These are phyloP conservation scores for Drosophila rubida DNA, from an alignment of 2,888 invertebrate species.

Conservation along the genomic window DNA sequence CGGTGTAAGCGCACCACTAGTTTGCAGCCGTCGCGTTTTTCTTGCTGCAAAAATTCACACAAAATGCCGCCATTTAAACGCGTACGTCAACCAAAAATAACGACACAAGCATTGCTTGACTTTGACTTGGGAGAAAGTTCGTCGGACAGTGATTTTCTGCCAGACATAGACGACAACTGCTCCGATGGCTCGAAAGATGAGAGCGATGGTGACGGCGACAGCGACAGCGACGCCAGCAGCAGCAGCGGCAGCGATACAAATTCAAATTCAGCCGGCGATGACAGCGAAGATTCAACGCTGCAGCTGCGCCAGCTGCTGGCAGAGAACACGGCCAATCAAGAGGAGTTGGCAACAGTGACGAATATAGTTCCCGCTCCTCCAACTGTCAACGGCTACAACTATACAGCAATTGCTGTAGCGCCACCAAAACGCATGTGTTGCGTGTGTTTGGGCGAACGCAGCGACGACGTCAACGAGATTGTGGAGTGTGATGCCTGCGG, in stretches of 20 bases:
- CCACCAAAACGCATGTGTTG: conserved; percentile 94
- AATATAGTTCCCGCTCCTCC: conserved; percentile 23
- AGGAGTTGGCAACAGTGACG: not conserved
- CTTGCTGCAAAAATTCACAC: conserved; percentile 23
- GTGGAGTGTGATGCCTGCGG: conserved; percentile 99
- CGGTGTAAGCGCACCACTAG: conserved; percentile 26
- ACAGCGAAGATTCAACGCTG: conserved; percentile 80
- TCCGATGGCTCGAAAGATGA: conserved; percentile 85
- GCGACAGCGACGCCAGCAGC: conserved; percentile 71
- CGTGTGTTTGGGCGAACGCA: conserved; percentile 96
- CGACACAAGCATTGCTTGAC: conserved; percentile 90
- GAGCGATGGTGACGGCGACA: conserved; percentile 87
- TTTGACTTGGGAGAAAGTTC: conserved; percentile 96
- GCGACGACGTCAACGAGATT: conserved; percentile 97
- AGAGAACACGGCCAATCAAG: conserved; percentile 51
- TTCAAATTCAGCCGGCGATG: conserved; percentile 48
- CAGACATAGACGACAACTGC: conserved; percentile 91
- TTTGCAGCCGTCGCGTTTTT: conserved; percentile 23
- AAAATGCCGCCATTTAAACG: conserved; percentile 81
- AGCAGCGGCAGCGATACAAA: conserved; percentile 74
- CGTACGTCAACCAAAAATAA: conserved; percentile 88
- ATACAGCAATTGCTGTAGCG: conserved; percentile 73
- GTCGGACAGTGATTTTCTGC: conserved; percentile 97
- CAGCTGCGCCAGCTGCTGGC: conserved; percentile 74
- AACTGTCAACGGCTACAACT: conserved; percentile 41